These are phyloP conservation scores for Steinernema scapterisci DNA, from an alignment of 2,888 invertebrate species.

Conservation along the genomic window DNA sequence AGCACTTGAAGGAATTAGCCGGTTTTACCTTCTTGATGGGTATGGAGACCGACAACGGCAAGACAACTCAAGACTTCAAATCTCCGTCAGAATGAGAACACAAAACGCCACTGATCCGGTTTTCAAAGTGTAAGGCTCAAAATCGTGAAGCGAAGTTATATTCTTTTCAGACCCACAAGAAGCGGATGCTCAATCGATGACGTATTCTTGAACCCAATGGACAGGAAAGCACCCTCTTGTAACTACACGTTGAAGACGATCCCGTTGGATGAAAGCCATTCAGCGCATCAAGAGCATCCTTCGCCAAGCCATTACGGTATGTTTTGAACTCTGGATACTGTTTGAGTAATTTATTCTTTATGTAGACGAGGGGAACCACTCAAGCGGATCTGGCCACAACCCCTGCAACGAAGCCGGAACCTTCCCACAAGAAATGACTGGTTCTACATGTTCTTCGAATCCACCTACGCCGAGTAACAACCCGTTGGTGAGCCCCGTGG, in stretches of 20 bases:
- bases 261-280: neutral
- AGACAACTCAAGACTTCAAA: constrained; percentile 90
- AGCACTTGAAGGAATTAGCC: constrained; percentile 77
- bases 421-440: constrained; percentile 1
- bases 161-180: neutral
- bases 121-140: constrained; percentile 90
- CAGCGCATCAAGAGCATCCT: neutral
- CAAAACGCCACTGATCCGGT: constrained; percentile 93
- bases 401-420: neutral
- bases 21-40: constrained; percentile 89
- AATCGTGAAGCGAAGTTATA: no score
- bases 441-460: constrained; percentile 7
- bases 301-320: constrained; percentile 12
- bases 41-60: constrained; percentile 86
- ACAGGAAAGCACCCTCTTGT: constrained; percentile 30
- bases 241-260: constrained; percentile 9
- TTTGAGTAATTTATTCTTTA: neutral
- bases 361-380: neutral
- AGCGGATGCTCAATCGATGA: constrained; percentile 8
- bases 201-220: constrained; percentile 26
- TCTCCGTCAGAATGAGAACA: constrained; percentile 81
- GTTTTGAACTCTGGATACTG: neutral
- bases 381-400: neutral
- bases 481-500: neutral
- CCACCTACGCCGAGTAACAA: neutral